Conservation (phyloP, 2,888 invertebrate genomes). For the Tortrix viridana region DNA sequence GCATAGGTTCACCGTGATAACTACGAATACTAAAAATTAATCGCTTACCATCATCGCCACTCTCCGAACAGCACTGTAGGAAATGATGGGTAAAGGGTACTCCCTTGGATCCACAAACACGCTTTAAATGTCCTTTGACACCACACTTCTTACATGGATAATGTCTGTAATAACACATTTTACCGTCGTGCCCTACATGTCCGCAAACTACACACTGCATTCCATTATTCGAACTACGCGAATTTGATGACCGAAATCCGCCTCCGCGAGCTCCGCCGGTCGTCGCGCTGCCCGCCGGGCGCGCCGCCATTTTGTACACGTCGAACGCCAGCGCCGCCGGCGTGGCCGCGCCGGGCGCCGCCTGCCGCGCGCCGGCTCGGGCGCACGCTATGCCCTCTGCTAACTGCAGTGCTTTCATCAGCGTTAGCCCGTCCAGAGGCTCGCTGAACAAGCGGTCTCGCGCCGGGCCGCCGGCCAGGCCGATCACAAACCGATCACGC, state of each 20-base stretch:
- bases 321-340: constrained; percentile 9
- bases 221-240: background rate
- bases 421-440: too few species aligned
- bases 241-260: background rate
- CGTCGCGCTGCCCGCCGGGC: too few species aligned
- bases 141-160: background rate
- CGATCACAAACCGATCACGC: constrained; percentile 38
- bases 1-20: background rate
- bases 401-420: too few species aligned
- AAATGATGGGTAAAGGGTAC: background rate
- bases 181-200: background rate
- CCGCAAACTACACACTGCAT: background rate
- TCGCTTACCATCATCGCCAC: background rate
- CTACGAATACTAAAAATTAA: background rate
- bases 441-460: constrained; percentile 11
- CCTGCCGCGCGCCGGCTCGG: too few species aligned
- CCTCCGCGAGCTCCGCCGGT: background rate
- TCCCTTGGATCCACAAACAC: background rate
- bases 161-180: background rate
- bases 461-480: constrained; percentile 39
- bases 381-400: too few species aligned
- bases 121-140: background rate
- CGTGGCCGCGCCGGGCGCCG: background rate
- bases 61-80: background rate
- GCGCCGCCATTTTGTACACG: background rate